Evolutionary conservation across 1,140 invertebrate genomes (phyloP), one percentile per base, ranked within the genome.

Genomic region (Procambarus virginalis): DNA sequence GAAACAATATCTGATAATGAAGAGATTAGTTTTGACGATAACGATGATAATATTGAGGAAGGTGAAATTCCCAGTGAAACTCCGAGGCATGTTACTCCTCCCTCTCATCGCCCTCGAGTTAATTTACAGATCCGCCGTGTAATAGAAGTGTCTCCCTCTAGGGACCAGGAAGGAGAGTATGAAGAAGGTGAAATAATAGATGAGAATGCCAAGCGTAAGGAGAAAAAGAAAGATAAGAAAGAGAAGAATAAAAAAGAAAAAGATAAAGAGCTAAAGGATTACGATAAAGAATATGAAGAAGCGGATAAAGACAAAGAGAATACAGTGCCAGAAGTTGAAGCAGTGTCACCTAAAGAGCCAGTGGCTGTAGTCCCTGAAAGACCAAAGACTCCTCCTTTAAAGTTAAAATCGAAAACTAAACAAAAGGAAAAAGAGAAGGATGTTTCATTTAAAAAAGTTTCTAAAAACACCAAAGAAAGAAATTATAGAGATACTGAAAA

Each of bases 1-100:
- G 96, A 97, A 94, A 94, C 96, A 92, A 96, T 96, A 89, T 96
- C 96, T 2, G 96, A 96, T 78, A 93, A 93, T 83, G 93, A 94
- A 90, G 93, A 93, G 82, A 92, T 92, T 12, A 92, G 89, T 58
- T 91, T 91, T 78, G 92, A 92, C 60, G 92, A 92, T 48, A 90
- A 91, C 82, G 92, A 90, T 60, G 91, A 91, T 51, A 92, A 92
- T 49, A 92, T 91, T 78, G 90, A 93, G 85, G 92, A 93, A 80
- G 91, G 91, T 45, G 92, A 93, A 80, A 93, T 93, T 68, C 92
- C 92, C 20, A 92, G 86, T 86, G 89, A 89, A 68, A 88, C 73
- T 48, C 82, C 82, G 49, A 82, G 86, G 46, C 85, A 90, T 75
- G 51, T 77, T n/a, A 79, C 92, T 22, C 85, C 89, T 6, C 91